A percentile compares a stretch with the other conserved stretches of the same genome.
These are phyloP conservation scores for Mormyrus hasselquistii DNA, from an alignment of 2,797 vertebrate species.

Conservation along the genomic window DNA sequence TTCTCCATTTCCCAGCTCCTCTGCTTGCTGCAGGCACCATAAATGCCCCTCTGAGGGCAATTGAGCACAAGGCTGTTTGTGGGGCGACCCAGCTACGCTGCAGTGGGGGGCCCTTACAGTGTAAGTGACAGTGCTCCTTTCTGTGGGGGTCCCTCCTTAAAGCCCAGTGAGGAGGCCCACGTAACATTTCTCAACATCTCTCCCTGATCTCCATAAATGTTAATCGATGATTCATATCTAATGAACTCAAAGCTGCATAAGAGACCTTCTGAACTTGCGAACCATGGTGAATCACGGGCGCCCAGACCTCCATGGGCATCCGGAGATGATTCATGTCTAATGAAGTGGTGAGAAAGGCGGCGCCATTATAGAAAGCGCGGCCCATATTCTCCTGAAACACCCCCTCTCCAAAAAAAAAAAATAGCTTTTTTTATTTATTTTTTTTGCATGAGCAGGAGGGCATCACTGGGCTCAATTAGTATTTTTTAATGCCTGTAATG, in stretches of 20 bases:
- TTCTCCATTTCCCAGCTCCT: not conserved
- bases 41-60: not conserved
- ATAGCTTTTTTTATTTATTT: not conserved
- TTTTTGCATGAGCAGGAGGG: not conserved
- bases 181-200: not conserved
- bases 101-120: not conserved
- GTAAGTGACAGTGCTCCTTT: not conserved
- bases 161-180: not conserved
- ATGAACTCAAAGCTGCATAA: not conserved
- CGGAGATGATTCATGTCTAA: not conserved
- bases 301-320: not conserved
- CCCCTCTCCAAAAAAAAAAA: not conserved
- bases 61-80: not conserved
- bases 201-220: not conserved
- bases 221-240: not conserved
- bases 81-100: not conserved
- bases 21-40: not conserved
- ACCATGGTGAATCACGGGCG: not conserved
- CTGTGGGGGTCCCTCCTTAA: not conserved
- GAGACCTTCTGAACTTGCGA: not conserved
- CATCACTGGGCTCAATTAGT: not conserved
- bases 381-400: not conserved
- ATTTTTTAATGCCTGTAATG: constrained; percentile 17
- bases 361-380: not conserved
- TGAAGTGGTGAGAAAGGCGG: not conserved